These are phyloP conservation scores for Ophioderma brevispina DNA, from an alignment of 35 echinoderm and acorn worm genomes.

Conservation along the genomic window DNA sequence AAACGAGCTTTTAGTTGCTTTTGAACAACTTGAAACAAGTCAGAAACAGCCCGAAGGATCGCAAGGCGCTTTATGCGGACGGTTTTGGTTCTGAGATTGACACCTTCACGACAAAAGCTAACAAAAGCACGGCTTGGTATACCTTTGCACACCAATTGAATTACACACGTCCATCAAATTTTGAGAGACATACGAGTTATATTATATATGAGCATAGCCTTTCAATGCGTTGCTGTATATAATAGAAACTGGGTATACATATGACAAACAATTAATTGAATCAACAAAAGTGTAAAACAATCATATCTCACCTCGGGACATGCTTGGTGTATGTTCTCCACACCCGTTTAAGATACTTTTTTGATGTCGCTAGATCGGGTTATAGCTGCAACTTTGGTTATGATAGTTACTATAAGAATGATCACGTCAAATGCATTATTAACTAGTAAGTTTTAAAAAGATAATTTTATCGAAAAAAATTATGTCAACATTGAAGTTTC, in stretches of 20 bases:
- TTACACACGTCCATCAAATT: neutral
- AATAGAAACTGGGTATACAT: neutral
- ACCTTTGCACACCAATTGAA: neutral
- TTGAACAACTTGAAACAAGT: slow-evolving; percentile 8
- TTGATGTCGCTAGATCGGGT: too few relatives aligned
- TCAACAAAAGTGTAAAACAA: slow-evolving; percentile 14
- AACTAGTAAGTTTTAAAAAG: too few relatives aligned
- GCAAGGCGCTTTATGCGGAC: neutral
- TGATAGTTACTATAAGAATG: too few relatives aligned
- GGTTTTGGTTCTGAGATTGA: neutral
- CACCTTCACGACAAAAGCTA: neutral
- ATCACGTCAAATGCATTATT: too few relatives aligned
- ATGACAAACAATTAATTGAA: slow-evolving; percentile 11
- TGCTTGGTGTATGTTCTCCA: neutral
- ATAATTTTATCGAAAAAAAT: too few relatives aligned
- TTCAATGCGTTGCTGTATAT: neutral
- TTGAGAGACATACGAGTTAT: neutral
- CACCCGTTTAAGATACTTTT: too few relatives aligned
- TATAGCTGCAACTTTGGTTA: too few relatives aligned
- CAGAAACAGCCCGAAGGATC: neutral
- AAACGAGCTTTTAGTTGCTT: neutral
- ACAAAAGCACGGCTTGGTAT: neutral
- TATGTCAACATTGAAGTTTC: too few relatives aligned
- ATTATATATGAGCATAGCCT: neutral
- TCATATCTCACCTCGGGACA: neutral